Base-by-base conservation (phyloP, 2,797 vertebrate species). In the Cyprinodon diabolis region DNA sequence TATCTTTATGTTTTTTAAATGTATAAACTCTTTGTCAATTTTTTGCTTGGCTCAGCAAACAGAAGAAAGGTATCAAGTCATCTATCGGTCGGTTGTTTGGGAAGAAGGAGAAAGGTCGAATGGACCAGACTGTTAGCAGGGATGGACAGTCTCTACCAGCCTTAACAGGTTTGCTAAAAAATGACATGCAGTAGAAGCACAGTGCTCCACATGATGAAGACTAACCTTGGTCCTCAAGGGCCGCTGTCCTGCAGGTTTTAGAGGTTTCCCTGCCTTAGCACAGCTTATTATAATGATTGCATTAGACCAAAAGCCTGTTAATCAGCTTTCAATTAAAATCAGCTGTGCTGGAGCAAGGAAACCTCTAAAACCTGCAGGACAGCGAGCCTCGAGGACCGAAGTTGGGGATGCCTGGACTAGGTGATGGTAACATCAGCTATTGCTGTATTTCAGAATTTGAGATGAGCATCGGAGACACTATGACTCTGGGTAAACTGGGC, bases 11-110 rank as follows among this genome's bases (percentile, higher is more conserved):
- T 65, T 47, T 65, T 45, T 8, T 1, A 63, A 47, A 23, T 19
- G 23, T 12, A 1, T 21, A 48, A 55, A n/a, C 43, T 4, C 25
- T 19, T 47, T 15, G 35, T 37, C 48, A 13, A 15, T 35, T 7
- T 25, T 63, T 63, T 19, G 45, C 30, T 74, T 4, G 92, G 83
- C 95, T 94, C 90, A 96, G 95, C 23, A 95, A 96, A 92, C 97
- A 95, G 94, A 97, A 96, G 91, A 98, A 97, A 91, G 97, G 97
- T 74, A 98, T 99, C 89, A 99, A 97, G 90, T 98, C 97, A 0
- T 98, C 97, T 78, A 97, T 98, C 0, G 97, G 97, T 43, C 96
- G 97, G 63, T 91, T 99, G 76, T 99, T 99, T 83, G 97, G 97
- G 79, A 98, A 98, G 91, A 99, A 98, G 87, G 97, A 99, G 90